phyloP scores from a whole-genome alignment of 2,113 vertebrate species.

The Calidris pygmaea region DNA sequence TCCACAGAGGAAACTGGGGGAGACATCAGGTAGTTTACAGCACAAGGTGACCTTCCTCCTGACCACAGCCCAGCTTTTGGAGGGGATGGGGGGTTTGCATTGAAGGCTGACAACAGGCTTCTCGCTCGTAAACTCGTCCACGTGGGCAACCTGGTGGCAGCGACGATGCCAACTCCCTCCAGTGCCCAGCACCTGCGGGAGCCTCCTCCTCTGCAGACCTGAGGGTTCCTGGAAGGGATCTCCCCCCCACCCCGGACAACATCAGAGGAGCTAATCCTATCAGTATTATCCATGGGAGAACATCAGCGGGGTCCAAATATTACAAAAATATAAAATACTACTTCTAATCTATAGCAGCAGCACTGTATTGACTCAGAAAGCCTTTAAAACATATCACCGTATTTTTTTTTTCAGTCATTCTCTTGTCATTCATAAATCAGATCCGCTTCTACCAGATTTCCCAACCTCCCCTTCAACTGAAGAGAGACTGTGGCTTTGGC shows the following conservation, averaged over 20 bases:
- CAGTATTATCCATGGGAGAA: not conserved
- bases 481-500: not conserved
- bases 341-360: constrained; percentile 26
- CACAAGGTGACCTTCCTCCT: not conserved
- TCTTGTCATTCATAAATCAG: not conserved
- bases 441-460: not conserved
- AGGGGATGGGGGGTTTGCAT: not conserved
- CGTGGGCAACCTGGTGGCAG: not conserved
- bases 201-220: not conserved
- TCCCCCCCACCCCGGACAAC: not conserved
- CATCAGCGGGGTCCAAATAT: not conserved
- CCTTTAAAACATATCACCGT: not conserved
- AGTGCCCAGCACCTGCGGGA: not conserved
- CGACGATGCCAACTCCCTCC: not conserved
- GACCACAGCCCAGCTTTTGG: not conserved
- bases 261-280: not conserved
- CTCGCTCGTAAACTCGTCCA: not conserved
- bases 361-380: not conserved
- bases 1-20: constrained; percentile 31
- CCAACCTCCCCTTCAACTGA: not conserved
- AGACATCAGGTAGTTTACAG: not conserved
- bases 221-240: not conserved
- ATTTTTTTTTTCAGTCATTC: not conserved
- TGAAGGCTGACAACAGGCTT: not conserved
- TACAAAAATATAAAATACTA: constrained; percentile 44